Conservation (phyloP, 1,140 invertebrate genomes). For the Ceratina japonica region DNA sequence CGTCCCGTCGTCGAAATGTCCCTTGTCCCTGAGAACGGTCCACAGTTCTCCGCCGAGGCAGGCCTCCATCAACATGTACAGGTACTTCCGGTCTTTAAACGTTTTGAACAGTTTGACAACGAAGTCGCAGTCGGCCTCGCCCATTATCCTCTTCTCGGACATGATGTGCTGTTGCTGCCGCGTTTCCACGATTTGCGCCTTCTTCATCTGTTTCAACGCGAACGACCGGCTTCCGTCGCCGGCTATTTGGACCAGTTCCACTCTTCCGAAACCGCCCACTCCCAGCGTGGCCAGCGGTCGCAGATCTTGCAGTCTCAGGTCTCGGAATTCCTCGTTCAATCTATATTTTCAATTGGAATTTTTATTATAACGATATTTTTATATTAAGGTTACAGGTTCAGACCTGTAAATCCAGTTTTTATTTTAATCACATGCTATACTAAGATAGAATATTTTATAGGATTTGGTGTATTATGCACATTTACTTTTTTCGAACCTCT, state of each 20-base stretch:
- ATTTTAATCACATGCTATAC: too few relatives aligned
- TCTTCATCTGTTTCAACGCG: slow-evolving; percentile 99
- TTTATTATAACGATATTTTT: too few relatives aligned
- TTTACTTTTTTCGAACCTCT: too few relatives aligned
- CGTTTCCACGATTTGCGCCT: slow-evolving; percentile 98
- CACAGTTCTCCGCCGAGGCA: slow-evolving; percentile 98
- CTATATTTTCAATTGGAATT: slow-evolving; percentile 75
- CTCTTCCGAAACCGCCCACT: slow-evolving; percentile 98
- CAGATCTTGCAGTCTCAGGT: slow-evolving; percentile 92
- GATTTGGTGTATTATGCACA: too few relatives aligned
- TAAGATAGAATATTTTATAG: too few relatives aligned
- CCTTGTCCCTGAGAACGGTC: slow-evolving; percentile 95
- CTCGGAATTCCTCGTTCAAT: slow-evolving; percentile 92
- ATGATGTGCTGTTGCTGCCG: slow-evolving; percentile 99
- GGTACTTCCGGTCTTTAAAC: slow-evolving; percentile 97
- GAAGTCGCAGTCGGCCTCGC: slow-evolving; percentile 97
- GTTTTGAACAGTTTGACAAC: slow-evolving; percentile 98
- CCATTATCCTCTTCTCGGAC: slow-evolving; percentile 99
- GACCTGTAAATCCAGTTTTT: too few relatives aligned
- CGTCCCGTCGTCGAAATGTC: slow-evolving; percentile 91
- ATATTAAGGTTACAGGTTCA: too few relatives aligned
- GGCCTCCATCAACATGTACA: slow-evolving; percentile 99
- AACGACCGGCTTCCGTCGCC: slow-evolving; percentile 91
- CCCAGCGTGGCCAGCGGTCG: slow-evolving; percentile 94
- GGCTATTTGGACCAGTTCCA: slow-evolving; percentile 95